These are phyloP conservation scores for Diphyllodes magnificus DNA, from an alignment of 2,113 vertebrate species.

Conservation along the genomic window DNA sequence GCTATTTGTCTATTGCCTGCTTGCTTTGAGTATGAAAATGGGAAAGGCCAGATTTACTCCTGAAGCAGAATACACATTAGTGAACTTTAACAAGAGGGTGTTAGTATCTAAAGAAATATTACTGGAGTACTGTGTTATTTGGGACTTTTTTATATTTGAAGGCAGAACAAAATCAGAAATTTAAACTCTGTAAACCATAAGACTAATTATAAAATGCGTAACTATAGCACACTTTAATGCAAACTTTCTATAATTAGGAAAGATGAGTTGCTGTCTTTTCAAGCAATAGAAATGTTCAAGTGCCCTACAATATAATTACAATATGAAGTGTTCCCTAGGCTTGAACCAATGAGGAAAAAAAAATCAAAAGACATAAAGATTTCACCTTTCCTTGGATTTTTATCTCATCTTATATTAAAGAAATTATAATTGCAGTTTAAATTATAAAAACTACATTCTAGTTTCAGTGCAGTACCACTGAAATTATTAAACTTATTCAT, in stretches of 20 bases:
- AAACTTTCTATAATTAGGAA: constrained; percentile 30
- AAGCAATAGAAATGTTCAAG: constrained; percentile 49
- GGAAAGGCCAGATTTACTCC: neutral
- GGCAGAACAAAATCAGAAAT: constrained; percentile 30
- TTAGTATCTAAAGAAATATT: neutral
- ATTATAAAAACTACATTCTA: constrained; percentile 18
- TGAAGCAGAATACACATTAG: neutral
- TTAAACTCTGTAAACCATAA: constrained; percentile 13
- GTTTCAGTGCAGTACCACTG: neutral
- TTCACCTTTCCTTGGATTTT: constrained; percentile 32
- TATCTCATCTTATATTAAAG: constrained; percentile 20
- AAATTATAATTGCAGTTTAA: constrained; percentile 46
- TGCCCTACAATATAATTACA: constrained; percentile 43
- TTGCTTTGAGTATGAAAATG: neutral
- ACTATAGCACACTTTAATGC: constrained; percentile 13
- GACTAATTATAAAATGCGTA: constrained; percentile 58
- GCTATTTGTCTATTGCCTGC: neutral
- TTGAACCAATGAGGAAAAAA: neutral
- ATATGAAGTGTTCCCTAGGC: neutral
- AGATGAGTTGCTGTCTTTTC: neutral
- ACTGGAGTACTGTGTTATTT: neutral
- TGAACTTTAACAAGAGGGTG: neutral
- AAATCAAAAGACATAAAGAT: neutral
- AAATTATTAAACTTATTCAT: constrained; percentile 45
- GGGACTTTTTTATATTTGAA: constrained; percentile 11